These are phyloP conservation scores for Zoroaster sp. DNA, from an alignment of 53 echinoderm and acorn worm species.

Conservation along the genomic window DNA sequence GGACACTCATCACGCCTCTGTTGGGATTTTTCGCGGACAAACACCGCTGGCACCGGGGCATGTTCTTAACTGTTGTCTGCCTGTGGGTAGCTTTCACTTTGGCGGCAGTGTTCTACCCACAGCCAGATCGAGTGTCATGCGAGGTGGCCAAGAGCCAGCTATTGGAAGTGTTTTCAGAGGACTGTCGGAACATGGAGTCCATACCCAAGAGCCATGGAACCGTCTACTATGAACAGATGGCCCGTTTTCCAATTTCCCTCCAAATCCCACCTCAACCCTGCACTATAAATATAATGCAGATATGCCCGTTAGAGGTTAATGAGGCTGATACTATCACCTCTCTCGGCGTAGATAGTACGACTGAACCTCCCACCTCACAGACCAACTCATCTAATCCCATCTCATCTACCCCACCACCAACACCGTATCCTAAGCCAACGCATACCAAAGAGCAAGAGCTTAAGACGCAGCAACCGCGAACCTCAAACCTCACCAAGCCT, in stretches of 20 bases:
- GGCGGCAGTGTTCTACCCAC: neutral
- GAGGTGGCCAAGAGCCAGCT: neutral
- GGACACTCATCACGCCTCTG: neutral
- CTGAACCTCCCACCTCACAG: neutral
- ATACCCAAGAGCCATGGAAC: too few relatives aligned
- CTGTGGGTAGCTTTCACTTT: constrained; percentile 27
- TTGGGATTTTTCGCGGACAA: constrained; percentile 31
- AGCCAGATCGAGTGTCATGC: neutral
- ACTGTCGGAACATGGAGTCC: neutral
- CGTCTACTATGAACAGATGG: neutral
- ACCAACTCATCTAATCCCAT: neutral
- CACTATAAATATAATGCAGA: neutral
- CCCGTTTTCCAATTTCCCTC: neutral
- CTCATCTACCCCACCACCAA: neutral
- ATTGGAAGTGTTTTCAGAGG: neutral
- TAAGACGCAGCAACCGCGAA: neutral
- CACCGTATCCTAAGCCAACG: neutral
- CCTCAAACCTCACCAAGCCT: neutral
- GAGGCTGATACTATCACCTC: too few relatives aligned
- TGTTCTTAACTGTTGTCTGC: constrained; percentile 1
- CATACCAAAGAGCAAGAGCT: neutral
- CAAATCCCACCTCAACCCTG: constrained; percentile 8
- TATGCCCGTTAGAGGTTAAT: neutral
- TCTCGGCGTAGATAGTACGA: too few relatives aligned
- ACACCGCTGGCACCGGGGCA: constrained; percentile 2